Evolutionary conservation across 2,888 invertebrate genomes (phyloP).

Genomic region (Teinopalpus imperialis): DNA sequence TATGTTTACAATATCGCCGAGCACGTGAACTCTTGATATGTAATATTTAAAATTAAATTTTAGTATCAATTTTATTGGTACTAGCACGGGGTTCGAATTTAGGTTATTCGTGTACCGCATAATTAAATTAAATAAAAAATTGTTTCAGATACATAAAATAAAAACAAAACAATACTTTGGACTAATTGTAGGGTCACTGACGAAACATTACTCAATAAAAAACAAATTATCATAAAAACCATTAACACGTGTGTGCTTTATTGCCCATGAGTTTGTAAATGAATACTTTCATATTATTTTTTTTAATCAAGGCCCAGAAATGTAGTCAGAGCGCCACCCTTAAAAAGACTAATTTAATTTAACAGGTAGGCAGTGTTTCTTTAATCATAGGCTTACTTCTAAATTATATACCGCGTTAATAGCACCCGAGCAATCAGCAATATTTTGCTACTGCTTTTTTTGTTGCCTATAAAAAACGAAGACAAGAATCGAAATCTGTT

Average conservation of each 20-base stretch:
- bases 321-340: constrained; percentile 63
- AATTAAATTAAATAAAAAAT: no score
- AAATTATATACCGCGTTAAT: constrained; percentile 77
- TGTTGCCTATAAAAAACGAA: constrained; percentile 54
- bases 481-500: constrained; percentile 30
- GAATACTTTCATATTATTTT: constrained; percentile 61
- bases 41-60: no score
- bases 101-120: no score
- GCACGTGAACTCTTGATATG: no score
- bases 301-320: constrained; percentile 57
- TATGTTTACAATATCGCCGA: no score
- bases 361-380: constrained; percentile 78
- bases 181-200: no score
- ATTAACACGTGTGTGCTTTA: constrained; percentile 68
- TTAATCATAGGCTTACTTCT: constrained; percentile 77
- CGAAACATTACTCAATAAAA: constrained; percentile 25
- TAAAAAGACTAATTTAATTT: constrained; percentile 81
- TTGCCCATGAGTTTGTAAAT: constrained; percentile 68
- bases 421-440: constrained; percentile 76
- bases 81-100: no score
- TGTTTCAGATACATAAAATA: no score
- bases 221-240: constrained; percentile 51
- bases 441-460: constrained; percentile 76
- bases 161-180: no score
- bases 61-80: no score